Percentiles rank a stretch among this genome's conserved stretches.
These are phyloP conservation scores for Chloropsis cyanopogon DNA, from an alignment of 2,113 vertebrate genomes.

Conservation along the genomic window DNA sequence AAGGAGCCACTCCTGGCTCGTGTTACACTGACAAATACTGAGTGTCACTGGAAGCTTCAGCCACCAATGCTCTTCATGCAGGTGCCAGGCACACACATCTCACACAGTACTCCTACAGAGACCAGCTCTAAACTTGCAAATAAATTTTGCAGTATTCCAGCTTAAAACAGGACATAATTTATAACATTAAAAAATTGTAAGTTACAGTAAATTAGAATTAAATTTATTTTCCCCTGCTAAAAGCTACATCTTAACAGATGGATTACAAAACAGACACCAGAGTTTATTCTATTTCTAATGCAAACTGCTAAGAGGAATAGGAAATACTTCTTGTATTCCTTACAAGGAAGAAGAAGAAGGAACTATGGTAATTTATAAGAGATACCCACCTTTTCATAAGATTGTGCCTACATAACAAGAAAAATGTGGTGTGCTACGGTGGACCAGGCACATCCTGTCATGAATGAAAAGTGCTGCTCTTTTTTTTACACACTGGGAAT, in stretches of 20 bases:
- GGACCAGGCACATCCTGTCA: not conserved
- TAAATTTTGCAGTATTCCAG: not conserved
- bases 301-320: not conserved
- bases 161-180: not conserved
- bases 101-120: not conserved
- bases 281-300: not conserved
- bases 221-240: not conserved
- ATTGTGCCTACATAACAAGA: not conserved
- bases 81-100: not conserved
- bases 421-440: fast-evolving
- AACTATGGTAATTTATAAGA: not conserved
- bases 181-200: not conserved
- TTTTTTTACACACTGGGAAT: not conserved
- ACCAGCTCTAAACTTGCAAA: not conserved
- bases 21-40: not conserved
- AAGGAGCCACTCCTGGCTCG: not conserved
- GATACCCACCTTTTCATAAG: not conserved
- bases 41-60: not conserved
- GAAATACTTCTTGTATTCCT: not conserved
- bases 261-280: not conserved
- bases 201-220: not conserved
- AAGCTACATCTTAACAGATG: not conserved
- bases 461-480: not conserved
- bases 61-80: not conserved
- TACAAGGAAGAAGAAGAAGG: not conserved